A percentile compares a stretch with the other conserved stretches of the same genome.
These are phyloP conservation scores for Carlito syrichta DNA, from an alignment of 2,113 vertebrate genomes.

Conservation along the genomic window DNA sequence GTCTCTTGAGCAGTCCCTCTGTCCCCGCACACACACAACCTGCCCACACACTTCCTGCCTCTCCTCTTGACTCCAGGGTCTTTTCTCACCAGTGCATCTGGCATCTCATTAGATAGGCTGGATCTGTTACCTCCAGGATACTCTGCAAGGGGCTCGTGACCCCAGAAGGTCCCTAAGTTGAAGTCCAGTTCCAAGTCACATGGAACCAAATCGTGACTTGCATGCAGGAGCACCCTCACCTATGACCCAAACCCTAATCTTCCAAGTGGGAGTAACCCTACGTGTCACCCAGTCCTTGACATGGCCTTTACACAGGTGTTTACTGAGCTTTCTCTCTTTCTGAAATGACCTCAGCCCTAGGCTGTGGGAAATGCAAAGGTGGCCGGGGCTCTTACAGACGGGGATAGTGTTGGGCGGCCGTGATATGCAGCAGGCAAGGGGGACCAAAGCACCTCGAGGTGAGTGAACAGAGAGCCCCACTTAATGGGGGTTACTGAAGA, in stretches of 20 bases:
- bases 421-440: rapidly evolving
- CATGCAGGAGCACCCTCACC: not conserved
- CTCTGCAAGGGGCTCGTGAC: not conserved
- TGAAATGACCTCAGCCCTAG: rapidly evolving
- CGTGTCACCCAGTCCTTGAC: rapidly evolving
- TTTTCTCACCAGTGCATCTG: not conserved
- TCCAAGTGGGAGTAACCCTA: rapidly evolving
- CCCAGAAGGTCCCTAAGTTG: rapidly evolving
- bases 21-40: too few relatives aligned
- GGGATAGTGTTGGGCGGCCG: rapidly evolving
- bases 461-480: rapidly evolving
- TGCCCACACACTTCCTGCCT: rapidly evolving
- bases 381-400: rapidly evolving
- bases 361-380: not conserved
- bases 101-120: rapidly evolving
- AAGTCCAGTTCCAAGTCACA: too few relatives aligned
- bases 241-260: rapidly evolving
- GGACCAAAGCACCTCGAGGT: rapidly evolving
- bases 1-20: too few relatives aligned
- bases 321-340: rapidly evolving
- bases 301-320: not conserved
- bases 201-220: too few relatives aligned
- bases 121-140: not conserved
- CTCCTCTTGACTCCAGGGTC: not conserved
- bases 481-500: not conserved